A percentile compares a stretch with the other conserved stretches of the same genome.
Conservation (phyloP, 1,140 invertebrate genomes). For the Rhysida immarginata region DNA sequence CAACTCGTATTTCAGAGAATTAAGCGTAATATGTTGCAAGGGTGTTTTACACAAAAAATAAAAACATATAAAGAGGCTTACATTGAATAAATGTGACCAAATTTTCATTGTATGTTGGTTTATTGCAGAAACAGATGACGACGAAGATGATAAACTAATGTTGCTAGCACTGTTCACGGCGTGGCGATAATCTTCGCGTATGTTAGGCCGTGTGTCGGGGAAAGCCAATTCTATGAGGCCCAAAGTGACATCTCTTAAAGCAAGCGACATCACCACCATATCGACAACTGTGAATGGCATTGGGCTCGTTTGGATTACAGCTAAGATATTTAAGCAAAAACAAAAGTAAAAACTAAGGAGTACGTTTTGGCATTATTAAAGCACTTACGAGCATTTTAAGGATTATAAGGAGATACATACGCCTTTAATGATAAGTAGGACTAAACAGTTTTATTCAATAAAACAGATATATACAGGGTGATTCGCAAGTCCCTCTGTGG, state of each 20-base stretch:
- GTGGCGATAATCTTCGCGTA: constrained; percentile 25
- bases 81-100: constrained; percentile 46
- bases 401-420: no score
- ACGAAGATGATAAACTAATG: not conserved
- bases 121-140: constrained; percentile 12
- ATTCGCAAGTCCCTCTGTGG: no score
- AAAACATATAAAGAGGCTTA: constrained; percentile 23
- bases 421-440: no score
- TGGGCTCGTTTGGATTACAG: constrained; percentile 9
- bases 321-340: constrained; percentile 4
- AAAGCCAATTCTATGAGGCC: constrained; percentile 80
- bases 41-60: no score
- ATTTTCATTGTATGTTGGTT: constrained; percentile 20
- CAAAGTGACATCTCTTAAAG: constrained; percentile 53
- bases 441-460: no score
- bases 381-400: no score
- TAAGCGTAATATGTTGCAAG: not conserved
- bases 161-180: constrained; percentile 20
- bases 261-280: constrained; percentile 31
- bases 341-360: no score
- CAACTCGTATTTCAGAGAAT: not conserved
- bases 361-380: no score
- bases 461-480: no score
- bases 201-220: constrained; percentile 50
- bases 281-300: constrained; percentile 37